Percentiles rank a stretch among this genome's conserved stretches.
phyloP scores from a whole-genome alignment of 1,140 invertebrate species.

The Drosophila subobscura region DNA sequence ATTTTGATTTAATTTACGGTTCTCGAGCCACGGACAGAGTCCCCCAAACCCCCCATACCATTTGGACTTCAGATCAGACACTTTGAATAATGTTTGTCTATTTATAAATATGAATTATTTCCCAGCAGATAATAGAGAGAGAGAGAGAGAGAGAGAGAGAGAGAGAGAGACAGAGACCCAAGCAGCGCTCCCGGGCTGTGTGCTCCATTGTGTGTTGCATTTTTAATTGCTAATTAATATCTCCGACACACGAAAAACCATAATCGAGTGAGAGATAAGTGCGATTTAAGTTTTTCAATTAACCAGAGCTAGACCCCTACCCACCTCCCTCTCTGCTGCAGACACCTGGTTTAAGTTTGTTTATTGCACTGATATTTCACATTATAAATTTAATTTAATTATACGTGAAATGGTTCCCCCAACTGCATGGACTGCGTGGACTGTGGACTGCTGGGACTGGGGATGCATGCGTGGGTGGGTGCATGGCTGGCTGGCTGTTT shows the following conservation, averaged over 20 bases:
- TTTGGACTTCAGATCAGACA: conserved; percentile 43
- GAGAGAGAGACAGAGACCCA: conserved; percentile 2
- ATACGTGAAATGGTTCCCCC: conserved; percentile 41
- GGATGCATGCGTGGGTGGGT: no score
- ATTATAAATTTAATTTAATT: conserved; percentile 75
- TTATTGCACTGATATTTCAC: conserved; percentile 53
- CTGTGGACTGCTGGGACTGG: no score
- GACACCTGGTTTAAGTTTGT: conserved; percentile 63
- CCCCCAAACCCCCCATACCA: no score
- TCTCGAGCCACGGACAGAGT: conserved; percentile 49
- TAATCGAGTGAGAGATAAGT: conserved; percentile 52
- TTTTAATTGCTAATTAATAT: conserved; percentile 82
- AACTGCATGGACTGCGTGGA: neutral
- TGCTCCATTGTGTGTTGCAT: conserved; percentile 51
- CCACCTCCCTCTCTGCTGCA: conserved; percentile 14
- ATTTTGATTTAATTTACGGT: conserved; percentile 81
- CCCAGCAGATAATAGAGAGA: conserved; percentile 51
- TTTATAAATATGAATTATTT: conserved; percentile 82
- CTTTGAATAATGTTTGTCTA: conserved; percentile 81
- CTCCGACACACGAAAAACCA: conserved; percentile 65
- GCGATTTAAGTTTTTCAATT: conserved; percentile 48
- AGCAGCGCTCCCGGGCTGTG: neutral
- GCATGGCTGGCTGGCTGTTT: conserved; percentile 33
- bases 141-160: no score
- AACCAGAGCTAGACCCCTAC: conserved; percentile 20